Evolutionary conservation across 2,797 vertebrate species (phyloP), one percentile per base, ranked within the genome.

Genomic region (Syngnathus rostellatus): DNA sequence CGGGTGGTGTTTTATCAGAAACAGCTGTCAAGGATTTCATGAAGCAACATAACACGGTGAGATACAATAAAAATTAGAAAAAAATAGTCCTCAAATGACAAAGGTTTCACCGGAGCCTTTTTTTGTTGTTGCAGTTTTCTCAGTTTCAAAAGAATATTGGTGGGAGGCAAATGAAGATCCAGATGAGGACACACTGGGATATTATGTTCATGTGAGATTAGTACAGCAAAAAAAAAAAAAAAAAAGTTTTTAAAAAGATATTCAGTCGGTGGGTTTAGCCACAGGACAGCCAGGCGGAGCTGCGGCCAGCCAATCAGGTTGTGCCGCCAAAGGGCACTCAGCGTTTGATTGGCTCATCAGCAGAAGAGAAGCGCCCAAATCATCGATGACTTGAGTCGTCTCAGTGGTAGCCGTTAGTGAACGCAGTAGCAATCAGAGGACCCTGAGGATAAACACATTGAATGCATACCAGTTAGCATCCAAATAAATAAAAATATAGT

Each of bases 391-490:
- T 79, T 77, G 84, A 78, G 83, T 77, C 90, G 82, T 88, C 90
- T 98, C 94, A 98, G 93, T 98, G 96, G 90, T 98, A 98, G 89
- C 96, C 96, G 80, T 98, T 98, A 90, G 96, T 98, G 87, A 98
- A 98, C 73, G 96, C 95, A 86, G 96, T 97, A 86, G 96, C 96
- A 90, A 98, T 98, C 93, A 98, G 93, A 74, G 94, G 96, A 80
- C 94, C 96, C 95, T 97, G 81, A 25, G 39, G 80, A 83, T 25
- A 48, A 50, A 61, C 59, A 41, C 17, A 40, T 40, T 59, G 17
- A 43, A 21, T 41, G 11, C n/a, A 61, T 11, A 38, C 19, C 16
- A 2, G 31, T 60, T 40, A 21, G 58, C 9, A 4, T n/a, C 40
- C 58, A 40, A 12, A 38, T 37, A 65, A 38, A 21, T 2, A 31